Evolutionary conservation across 2,113 vertebrate species (phyloP).

Genomic region (Cathartes aura): DNA sequence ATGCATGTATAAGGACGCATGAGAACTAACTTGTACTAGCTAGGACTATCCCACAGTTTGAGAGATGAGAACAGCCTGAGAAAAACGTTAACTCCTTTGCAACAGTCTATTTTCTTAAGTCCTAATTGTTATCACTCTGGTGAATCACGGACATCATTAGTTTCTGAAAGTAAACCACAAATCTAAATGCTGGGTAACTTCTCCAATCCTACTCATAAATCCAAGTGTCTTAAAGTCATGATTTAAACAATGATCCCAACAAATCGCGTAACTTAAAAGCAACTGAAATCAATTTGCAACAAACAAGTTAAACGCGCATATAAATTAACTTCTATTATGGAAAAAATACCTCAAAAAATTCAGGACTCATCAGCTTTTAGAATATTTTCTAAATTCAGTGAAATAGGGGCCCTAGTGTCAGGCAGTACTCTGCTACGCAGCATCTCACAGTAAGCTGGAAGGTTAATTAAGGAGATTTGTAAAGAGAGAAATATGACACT

Average conservation of each 20-base stretch:
- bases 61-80: background rate
- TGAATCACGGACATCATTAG: background rate
- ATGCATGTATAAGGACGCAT: background rate
- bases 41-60: background rate
- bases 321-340: background rate
- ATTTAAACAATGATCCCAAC: background rate
- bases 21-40: background rate
- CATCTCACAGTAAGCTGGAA: background rate
- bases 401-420: background rate
- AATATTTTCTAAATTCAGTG: background rate
- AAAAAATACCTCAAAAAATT: background rate
- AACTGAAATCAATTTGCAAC: background rate
- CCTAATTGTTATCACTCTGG: background rate
- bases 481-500: background rate
- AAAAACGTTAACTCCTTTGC: background rate
- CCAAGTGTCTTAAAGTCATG: background rate
- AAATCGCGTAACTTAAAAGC: background rate
- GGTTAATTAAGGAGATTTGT: background rate
- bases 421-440: background rate
- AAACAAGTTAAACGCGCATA: background rate
- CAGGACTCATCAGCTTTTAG: background rate
- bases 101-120: background rate
- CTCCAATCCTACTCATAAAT: background rate
- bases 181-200: background rate
- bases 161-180: background rate